phyloP scores from a whole-genome alignment of 2,113 vertebrate species.

The Microtus ochrogaster region DNA sequence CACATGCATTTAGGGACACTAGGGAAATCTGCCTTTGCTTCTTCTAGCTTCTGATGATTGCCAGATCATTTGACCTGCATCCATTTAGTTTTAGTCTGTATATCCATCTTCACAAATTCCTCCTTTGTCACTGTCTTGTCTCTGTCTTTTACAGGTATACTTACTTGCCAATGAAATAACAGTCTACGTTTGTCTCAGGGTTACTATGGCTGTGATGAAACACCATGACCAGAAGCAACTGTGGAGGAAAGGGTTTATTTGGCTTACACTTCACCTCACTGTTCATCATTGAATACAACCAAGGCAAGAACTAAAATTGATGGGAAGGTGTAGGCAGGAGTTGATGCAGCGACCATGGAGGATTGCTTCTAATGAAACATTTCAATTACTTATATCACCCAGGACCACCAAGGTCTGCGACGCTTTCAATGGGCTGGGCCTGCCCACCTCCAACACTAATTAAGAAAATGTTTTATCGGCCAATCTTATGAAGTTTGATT shows the following conservation, averaged over 20 bases:
- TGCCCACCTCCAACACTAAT: background rate
- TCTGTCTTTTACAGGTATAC: background rate
- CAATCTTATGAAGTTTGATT: background rate
- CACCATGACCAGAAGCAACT: background rate
- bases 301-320: background rate
- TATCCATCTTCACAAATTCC: background rate
- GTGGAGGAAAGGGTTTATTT: background rate
- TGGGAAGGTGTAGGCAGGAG: background rate
- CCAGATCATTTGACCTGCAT: background rate
- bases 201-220: background rate
- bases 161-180: background rate
- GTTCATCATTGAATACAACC: background rate
- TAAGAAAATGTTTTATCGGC: background rate
- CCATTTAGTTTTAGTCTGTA: background rate
- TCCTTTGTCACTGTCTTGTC: background rate
- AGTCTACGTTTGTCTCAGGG: background rate
- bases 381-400: no score
- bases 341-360: background rate
- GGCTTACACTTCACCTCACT: background rate
- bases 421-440: background rate
- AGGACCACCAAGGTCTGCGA: background rate
- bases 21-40: no score
- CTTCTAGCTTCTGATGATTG: background rate
- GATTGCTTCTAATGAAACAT: background rate
- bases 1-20: background rate